Percentiles rank a stretch among this genome's conserved stretches.
Conservation (phyloP, 1,140 invertebrate genomes). For the Ceratosolen fusciceps region DNA sequence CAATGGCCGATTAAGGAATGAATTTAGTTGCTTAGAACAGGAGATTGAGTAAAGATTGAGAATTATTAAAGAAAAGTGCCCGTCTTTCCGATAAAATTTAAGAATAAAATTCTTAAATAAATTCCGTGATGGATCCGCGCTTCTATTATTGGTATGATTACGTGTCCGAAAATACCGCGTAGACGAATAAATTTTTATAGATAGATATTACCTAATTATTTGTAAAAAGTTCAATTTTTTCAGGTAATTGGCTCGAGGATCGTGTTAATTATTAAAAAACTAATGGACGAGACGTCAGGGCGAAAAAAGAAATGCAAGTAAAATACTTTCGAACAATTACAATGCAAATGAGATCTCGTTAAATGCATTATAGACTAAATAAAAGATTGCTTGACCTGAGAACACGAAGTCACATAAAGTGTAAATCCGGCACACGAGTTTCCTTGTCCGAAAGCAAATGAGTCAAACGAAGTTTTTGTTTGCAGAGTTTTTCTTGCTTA, state of each 20-base stretch:
- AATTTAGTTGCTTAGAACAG: too few species aligned
- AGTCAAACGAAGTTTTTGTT: background rate
- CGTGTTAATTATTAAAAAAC: background rate
- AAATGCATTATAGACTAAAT: conserved; percentile 25
- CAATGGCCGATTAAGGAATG: too few species aligned
- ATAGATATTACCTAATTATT: too few species aligned
- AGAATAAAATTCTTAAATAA: too few species aligned
- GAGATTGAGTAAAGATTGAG: too few species aligned
- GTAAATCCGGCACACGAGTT: background rate
- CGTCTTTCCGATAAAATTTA: too few species aligned
- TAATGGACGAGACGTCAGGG: background rate
- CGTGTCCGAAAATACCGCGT: too few species aligned
- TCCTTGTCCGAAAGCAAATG: background rate
- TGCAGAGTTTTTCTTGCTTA: background rate
- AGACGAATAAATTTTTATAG: too few species aligned
- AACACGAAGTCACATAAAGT: background rate
- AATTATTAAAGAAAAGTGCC: too few species aligned
- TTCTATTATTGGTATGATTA: too few species aligned
- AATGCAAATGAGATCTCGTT: conserved; percentile 35
- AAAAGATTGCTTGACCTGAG: conserved; percentile 34
- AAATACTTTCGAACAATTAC: conserved; percentile 8
- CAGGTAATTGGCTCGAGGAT: background rate
- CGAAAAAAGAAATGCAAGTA: background rate
- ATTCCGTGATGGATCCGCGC: too few species aligned
- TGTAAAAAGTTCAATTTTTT: too few species aligned